Conservation (phyloP, 2,888 invertebrate genomes). For the Erannis defoliaria region DNA sequence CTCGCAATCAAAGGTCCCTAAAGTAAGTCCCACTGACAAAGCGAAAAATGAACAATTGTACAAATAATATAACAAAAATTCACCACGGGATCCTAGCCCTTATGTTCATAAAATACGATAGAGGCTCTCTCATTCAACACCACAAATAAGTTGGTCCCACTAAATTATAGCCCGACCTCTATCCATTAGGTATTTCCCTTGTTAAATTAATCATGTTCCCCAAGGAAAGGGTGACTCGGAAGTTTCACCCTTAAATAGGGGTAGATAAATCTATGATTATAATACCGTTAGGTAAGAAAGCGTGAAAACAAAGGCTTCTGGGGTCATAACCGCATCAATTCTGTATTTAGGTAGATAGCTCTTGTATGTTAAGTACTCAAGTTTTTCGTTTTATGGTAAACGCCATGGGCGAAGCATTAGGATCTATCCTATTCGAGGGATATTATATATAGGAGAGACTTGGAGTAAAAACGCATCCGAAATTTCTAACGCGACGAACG, state of each 20-base stretch:
- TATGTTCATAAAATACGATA: not conserved
- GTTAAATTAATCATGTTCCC: conserved; percentile 57
- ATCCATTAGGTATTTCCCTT: conserved; percentile 47
- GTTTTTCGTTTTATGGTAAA: too few species aligned
- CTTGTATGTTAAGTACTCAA: too few species aligned
- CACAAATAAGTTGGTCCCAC: conserved; percentile 8
- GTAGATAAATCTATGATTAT: conserved; percentile 10
- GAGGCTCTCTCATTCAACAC: not conserved
- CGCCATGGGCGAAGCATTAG: too few species aligned
- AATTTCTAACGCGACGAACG: too few species aligned
- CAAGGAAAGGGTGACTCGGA: conserved; percentile 55
- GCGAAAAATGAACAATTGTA: not conserved
- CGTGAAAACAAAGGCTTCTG: not conserved
- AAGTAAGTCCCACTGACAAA: conserved; percentile 13
- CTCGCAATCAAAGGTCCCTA: conserved; percentile 41
- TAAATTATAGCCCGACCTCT: conserved; percentile 32
- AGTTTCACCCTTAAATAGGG: conserved; percentile 21
- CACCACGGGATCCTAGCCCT: not conserved
- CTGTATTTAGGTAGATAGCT: too few species aligned
- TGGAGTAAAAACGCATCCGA: too few species aligned
- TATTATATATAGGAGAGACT: too few species aligned
- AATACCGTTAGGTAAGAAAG: not conserved
- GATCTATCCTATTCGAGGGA: too few species aligned
- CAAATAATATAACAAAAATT: not conserved
- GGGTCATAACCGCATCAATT: not conserved